A percentile compares a stretch with the other conserved stretches of the same genome.
Conservation (phyloP, 2,797 vertebrate species). For the Hypotaenidia philippensis region DNA sequence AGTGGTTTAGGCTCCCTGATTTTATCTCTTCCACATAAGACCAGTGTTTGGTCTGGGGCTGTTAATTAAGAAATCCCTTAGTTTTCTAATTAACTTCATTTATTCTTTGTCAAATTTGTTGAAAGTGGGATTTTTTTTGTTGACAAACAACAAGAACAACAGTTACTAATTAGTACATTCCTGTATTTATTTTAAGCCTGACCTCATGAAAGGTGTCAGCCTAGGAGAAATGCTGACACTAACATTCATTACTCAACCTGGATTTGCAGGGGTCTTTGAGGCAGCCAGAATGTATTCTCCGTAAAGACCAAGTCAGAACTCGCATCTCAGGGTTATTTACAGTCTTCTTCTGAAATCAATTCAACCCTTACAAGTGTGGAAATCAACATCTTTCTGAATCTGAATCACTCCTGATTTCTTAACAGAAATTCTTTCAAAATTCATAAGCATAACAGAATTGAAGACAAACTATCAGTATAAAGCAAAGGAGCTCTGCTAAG, state of each 20-base stretch:
- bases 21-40: neutral
- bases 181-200: neutral
- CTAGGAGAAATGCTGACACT: neutral
- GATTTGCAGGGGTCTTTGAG: neutral
- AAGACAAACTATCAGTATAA: neutral
- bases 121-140: neutral
- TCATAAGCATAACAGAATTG: neutral
- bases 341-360: neutral
- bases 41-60: neutral
- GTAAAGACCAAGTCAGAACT: neutral
- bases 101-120: neutral
- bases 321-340: neutral
- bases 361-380: neutral
- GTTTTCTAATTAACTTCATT: neutral
- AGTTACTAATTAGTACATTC: neutral
- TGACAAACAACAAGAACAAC: neutral
- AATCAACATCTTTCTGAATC: neutral
- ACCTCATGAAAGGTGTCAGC: neutral
- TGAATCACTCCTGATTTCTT: neutral
- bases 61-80: neutral
- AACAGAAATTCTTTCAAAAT: neutral
- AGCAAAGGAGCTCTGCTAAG: neutral
- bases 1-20: neutral
- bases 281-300: neutral
- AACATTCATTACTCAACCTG: neutral